These are phyloP conservation scores for Berghia stephanieae DNA, from an alignment of 1,140 invertebrate genomes.

Conservation along the genomic window DNA sequence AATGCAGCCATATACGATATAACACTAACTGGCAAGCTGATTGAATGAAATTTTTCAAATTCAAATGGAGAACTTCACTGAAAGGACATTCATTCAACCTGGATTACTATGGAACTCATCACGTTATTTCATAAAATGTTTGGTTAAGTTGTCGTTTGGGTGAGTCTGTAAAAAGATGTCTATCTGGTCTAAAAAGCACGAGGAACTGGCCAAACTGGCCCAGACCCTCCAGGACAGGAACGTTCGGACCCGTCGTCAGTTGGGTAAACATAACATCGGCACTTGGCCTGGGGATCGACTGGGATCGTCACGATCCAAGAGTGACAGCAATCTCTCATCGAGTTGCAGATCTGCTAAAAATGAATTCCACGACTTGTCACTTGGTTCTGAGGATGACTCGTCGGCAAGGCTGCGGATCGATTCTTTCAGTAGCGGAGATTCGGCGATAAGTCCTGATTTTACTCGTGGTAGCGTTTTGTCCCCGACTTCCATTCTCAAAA, in stretches of 20 bases:
- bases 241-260: not conserved
- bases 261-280: not conserved
- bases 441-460: not conserved
- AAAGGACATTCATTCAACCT: too few species aligned
- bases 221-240: slow-evolving; percentile 32
- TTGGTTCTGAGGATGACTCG: not conserved
- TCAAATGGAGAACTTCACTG: too few species aligned
- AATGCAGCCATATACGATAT: too few species aligned
- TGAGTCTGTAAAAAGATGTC: too few species aligned
- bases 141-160: too few species aligned
- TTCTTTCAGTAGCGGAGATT: not conserved
- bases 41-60: too few species aligned
- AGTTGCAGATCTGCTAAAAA: not conserved
- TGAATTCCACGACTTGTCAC: not conserved
- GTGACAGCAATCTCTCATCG: not conserved
- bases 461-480: not conserved
- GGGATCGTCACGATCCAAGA: not conserved
- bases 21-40: too few species aligned
- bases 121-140: too few species aligned
- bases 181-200: slow-evolving; percentile 40
- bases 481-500: not conserved
- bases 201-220: slow-evolving; percentile 34
- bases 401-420: not conserved
- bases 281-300: not conserved
- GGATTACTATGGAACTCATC: too few species aligned